phyloP scores from a whole-genome alignment of 2,113 vertebrate genomes.

The Carettochelys insculpta region DNA sequence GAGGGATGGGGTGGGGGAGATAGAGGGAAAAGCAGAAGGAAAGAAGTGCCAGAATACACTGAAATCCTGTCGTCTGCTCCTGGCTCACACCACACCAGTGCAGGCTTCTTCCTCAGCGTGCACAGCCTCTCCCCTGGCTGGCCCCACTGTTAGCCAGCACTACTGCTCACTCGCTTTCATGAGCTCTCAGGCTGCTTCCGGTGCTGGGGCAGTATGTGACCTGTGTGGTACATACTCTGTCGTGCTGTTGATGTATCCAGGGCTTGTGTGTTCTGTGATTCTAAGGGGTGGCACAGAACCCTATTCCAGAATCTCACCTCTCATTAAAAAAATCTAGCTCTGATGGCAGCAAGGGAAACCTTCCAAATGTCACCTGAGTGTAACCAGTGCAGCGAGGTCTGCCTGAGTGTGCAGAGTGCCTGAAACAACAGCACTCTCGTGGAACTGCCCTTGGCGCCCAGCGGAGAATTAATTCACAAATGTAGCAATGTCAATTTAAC shows the following conservation, averaged over 20 bases:
- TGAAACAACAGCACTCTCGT: not conserved
- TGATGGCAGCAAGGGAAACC: not conserved
- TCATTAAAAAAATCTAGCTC: not conserved
- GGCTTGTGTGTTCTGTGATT: not conserved
- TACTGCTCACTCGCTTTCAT: not conserved
- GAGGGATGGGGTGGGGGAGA: not conserved
- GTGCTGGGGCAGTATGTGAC: too few species aligned
- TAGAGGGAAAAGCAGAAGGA: not conserved
- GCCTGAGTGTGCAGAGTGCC: not conserved
- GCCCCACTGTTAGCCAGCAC: not conserved
- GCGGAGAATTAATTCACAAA: not conserved
- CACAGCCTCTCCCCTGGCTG: not conserved
- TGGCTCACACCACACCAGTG: not conserved
- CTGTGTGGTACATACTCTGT: not conserved
- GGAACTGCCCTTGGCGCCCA: not conserved
- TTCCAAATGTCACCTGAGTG: not conserved
- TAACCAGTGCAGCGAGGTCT: not conserved
- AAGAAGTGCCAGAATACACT: not conserved
- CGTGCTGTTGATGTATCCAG: not conserved
- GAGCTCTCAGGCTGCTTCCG: not conserved
- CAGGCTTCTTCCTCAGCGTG: not conserved
- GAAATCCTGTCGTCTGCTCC: not conserved
- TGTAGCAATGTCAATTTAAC: not conserved
- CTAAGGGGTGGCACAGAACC: not conserved
- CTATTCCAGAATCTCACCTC: not conserved